Percentiles rank a stretch among this genome's conserved stretches.
These are phyloP conservation scores for Pomatostomus ruficeps DNA, from an alignment of 2,113 vertebrate species.

Conservation along the genomic window DNA sequence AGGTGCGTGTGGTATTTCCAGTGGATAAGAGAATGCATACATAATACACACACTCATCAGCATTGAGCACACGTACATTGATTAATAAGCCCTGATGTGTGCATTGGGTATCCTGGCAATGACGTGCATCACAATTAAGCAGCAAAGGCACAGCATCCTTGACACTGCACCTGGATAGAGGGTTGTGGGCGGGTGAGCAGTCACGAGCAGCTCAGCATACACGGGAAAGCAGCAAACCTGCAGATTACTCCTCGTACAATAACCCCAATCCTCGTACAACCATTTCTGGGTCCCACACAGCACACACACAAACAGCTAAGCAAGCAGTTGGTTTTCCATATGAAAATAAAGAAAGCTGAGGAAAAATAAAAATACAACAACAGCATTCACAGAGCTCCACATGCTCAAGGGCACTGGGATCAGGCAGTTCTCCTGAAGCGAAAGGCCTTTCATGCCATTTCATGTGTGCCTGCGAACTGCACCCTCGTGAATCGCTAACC, in stretches of 20 bases:
- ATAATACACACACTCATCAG: background rate
- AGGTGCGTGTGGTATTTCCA: background rate
- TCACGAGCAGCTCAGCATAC: background rate
- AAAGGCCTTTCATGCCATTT: background rate
- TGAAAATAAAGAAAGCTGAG: background rate
- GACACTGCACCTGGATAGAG: background rate
- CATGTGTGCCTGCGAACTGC: background rate
- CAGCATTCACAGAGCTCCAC: background rate
- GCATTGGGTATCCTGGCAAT: background rate
- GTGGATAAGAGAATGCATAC: background rate
- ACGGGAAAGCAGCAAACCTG: background rate
- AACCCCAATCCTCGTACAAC: background rate
- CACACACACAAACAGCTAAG: background rate
- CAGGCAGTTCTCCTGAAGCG: background rate
- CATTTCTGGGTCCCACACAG: background rate
- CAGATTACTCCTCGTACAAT: rapidly evolving
- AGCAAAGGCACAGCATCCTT: background rate
- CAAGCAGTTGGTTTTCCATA: background rate
- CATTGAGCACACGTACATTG: rapidly evolving
- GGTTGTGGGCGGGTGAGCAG: background rate
- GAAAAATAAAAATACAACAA: background rate
- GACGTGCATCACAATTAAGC: background rate
- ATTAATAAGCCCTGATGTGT: background rate
- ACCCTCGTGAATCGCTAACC: background rate
- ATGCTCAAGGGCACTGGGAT: background rate